Evolutionary conservation across 2,888 invertebrate species (phyloP), one percentile per base, ranked within the genome.

Genomic region (Xestia xanthographa): DNA sequence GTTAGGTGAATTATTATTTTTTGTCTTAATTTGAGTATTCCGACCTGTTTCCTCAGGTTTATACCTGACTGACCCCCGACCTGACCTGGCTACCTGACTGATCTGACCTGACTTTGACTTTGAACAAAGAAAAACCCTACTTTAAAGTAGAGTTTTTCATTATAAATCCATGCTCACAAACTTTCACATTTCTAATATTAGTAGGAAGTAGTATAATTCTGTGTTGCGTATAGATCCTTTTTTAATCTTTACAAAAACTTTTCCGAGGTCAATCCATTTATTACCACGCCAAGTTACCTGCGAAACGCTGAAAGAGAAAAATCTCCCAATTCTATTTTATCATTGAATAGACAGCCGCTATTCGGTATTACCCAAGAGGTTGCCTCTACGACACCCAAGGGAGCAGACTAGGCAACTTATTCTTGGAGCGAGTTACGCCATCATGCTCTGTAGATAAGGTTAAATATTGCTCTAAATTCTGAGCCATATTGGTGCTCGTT

Each of bases 331-430:
- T 53, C 65, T 72, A 62, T 56, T 68, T 67, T 65, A 83, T 62
- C 43, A 60, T 43, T 68, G 68, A 81, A 80, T 60, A 82, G 53
- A 68, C 38, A 53, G 17, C 12, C 77, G 29, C 72, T 77, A 77
- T 58, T 60, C 53, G 45, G 67, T 56, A 83, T 66, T 62, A 60
- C 67, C 48, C 71, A 4, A 34, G 71, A 53, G 65, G 60, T 71
- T 72, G 11, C 29, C 8, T 72, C 48, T 48, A 83, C 82, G 85
- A 77, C 67, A 34, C 85, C 77, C 82, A 17, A 17, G 85, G 85
- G 82, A 85, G n/a, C 20, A 38, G 45, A 63, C 41, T 58, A 71
- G 63, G 72, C 29, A 43, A 67, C 77, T 70, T 77, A 56, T 77
- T 85, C 72, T 70, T 29, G 34, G 43, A 43, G 26, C 43, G 50